Base-by-base conservation (phyloP, 2,888 invertebrate species). In the Cylloceria caligata region DNA sequence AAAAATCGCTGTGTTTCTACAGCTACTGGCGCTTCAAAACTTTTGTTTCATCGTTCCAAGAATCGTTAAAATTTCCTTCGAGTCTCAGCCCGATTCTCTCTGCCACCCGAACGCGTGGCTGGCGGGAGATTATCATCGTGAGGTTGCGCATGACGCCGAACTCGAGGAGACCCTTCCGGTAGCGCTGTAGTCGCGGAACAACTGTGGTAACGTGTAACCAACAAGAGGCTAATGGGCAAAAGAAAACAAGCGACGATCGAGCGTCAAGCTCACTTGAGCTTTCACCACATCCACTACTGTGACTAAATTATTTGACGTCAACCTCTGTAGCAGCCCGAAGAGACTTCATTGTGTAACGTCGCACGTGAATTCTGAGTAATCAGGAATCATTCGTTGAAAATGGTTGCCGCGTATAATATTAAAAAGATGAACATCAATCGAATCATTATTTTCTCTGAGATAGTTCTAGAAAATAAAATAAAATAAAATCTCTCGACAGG, bases 121-220 rank as follows among this genome's bases (percentile, higher is more conserved):
- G n/a, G n/a, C n/a, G n/a, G n/a, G n/a, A n/a, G n/a, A 42, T 42
- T 13, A 9, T 52, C 52, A 39, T 16, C 68, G n/a, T n/a, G n/a
- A 52, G 62, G 42, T 73, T 21, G 42, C 49, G 49, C 73, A 74
- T 80, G 79, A 73, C 55, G 52, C 36, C 9, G 39, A 57, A 13
- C 52, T 62, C 36, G 21, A 11, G 9, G 65, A 30, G 57, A 55
- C 27, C 74, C 64, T 80, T 80, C 80, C 80, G 64, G 64, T 36
- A 27, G 9, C 39, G 24, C 13, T 13, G 42, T 9, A 42, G 2
- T 13, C 11, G 16, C 9, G 45, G 11, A n/a, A 52, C 60, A 60
- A 24, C 3, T 21, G 47, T 30, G 30, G 3, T 30, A 30, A 4
- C 3, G 30, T 3, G 30, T 4, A 30, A 30, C 5, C 30, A 60